These are phyloP conservation scores for Epizoanthus rinbou DNA, from an alignment of 92 coral and sea anemone genomes.

Conservation along the genomic window DNA sequence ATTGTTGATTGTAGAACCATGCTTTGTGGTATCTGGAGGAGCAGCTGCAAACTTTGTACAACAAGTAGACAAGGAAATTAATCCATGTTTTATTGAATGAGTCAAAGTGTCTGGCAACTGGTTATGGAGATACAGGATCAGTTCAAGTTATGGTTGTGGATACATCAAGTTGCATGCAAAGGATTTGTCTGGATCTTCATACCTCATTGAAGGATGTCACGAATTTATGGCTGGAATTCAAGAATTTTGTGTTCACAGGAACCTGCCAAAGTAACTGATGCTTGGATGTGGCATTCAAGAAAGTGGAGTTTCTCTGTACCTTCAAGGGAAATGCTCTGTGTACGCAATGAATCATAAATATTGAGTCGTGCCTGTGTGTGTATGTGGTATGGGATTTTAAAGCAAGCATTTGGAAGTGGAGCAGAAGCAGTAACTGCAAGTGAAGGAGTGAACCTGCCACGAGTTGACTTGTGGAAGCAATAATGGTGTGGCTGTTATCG, in stretches of 20 bases:
- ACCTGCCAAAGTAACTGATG: not conserved
- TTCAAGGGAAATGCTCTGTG: too few species aligned
- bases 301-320: too few species aligned
- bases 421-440: too few species aligned
- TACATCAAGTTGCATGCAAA: not conserved
- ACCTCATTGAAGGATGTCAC: not conserved
- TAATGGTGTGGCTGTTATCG: slow-evolving; percentile 25
- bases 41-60: too few species aligned
- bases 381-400: too few species aligned
- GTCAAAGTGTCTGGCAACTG: not conserved
- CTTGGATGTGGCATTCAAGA: not conserved
- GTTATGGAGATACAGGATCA: not conserved
- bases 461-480: slow-evolving; percentile 11
- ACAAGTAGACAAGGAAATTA: too few species aligned
- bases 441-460: too few species aligned
- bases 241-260: not conserved
- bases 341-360: too few species aligned
- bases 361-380: too few species aligned
- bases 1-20: too few species aligned
- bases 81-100: not conserved
- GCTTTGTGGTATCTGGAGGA: too few species aligned
- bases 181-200: not conserved
- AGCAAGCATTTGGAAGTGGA: too few species aligned
- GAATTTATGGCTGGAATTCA: not conserved
- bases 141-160: not conserved